Percentiles rank a stretch among this genome's conserved stretches.
These are phyloP conservation scores for Lysiphlebus fabarum DNA, from an alignment of 1,140 invertebrate species.

Conservation along the genomic window DNA sequence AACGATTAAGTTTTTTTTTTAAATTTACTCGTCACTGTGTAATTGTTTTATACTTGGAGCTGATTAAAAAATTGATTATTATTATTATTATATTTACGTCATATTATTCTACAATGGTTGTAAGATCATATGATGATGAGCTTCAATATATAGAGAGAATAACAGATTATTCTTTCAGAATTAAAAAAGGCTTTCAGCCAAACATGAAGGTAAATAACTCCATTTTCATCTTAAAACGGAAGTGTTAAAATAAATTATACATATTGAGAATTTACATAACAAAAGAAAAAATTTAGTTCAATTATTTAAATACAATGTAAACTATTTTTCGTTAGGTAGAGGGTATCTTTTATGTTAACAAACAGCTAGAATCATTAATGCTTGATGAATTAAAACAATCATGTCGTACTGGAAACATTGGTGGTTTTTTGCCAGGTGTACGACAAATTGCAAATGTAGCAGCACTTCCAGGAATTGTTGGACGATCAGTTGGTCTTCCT, in stretches of 20 bases:
- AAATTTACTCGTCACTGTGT: no score
- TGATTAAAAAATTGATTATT: no score
- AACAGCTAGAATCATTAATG: conserved; percentile 91
- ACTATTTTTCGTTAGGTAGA: conserved; percentile 71
- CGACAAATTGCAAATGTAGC: conserved; percentile 99
- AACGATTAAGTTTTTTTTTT: no score
- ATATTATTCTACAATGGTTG: conserved; percentile 65
- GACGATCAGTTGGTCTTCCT: conserved; percentile 84
- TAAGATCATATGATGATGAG: conserved; percentile 92
- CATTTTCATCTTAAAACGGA: conserved; percentile 15
- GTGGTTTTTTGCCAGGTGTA: conserved; percentile 96
- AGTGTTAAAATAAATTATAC: no score
- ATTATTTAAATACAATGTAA: conserved; percentile 1
- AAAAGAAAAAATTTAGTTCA: neutral
- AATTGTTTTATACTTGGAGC: no score
- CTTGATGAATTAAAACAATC: conserved; percentile 93
- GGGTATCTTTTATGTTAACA: conserved; percentile 97
- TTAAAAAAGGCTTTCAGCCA: conserved; percentile 98
- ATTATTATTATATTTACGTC: no score
- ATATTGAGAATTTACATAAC: no score
- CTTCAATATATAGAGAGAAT: conserved; percentile 90
- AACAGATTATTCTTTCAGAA: conserved; percentile 80
- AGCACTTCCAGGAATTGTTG: conserved; percentile 95
- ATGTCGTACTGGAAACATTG: conserved; percentile 81
- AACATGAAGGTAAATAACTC: conserved; percentile 90